Percentiles rank a stretch among this genome's conserved stretches.
Evolutionary conservation across 2,797 vertebrate genomes (phyloP).

Genomic region (Hybognathus amarus): DNA sequence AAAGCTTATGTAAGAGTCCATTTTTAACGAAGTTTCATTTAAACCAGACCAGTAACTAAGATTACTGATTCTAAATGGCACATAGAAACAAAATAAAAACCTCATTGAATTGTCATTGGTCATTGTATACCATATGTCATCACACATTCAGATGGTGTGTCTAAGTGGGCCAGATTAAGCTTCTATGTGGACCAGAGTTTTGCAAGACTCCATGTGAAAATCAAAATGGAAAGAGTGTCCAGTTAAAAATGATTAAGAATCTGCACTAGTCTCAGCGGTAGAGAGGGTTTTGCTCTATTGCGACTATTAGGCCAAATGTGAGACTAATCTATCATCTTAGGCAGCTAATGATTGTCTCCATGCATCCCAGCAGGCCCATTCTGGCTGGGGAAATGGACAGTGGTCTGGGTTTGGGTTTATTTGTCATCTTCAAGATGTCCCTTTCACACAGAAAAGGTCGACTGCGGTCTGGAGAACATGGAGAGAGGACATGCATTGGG

Average conservation of each 20-base stretch:
- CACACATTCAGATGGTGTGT: background rate
- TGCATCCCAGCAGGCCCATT: slow-evolving; percentile 56
- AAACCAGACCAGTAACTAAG: background rate
- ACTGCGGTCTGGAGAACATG: slow-evolving; percentile 23
- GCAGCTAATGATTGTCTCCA: slow-evolving; percentile 64
- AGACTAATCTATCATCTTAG: slow-evolving; percentile 66
- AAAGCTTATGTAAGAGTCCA: background rate
- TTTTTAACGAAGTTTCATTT: background rate
- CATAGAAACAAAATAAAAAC: background rate
- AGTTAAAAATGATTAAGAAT: slow-evolving; percentile 28
- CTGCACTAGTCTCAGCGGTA: slow-evolving; percentile 4
- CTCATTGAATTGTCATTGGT: background rate
- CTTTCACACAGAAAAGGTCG: slow-evolving; percentile 25
- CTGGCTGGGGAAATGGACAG: slow-evolving; percentile 56
- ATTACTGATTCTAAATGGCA: background rate
- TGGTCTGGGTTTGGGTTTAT: slow-evolving; percentile 58
- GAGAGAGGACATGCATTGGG: slow-evolving; percentile 2
- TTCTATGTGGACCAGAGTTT: background rate
- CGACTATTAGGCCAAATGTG: slow-evolving; percentile 62
- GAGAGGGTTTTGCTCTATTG: slow-evolving; percentile 62
- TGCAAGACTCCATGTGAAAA: background rate
- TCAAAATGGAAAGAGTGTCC: slow-evolving; percentile 11
- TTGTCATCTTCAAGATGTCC: slow-evolving; percentile 50
- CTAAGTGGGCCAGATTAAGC: background rate
- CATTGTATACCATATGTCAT: background rate